Evolutionary conservation across 2,113 vertebrate species (phyloP), one percentile per base, ranked within the genome.

Genomic region (Eclectus roratus): DNA sequence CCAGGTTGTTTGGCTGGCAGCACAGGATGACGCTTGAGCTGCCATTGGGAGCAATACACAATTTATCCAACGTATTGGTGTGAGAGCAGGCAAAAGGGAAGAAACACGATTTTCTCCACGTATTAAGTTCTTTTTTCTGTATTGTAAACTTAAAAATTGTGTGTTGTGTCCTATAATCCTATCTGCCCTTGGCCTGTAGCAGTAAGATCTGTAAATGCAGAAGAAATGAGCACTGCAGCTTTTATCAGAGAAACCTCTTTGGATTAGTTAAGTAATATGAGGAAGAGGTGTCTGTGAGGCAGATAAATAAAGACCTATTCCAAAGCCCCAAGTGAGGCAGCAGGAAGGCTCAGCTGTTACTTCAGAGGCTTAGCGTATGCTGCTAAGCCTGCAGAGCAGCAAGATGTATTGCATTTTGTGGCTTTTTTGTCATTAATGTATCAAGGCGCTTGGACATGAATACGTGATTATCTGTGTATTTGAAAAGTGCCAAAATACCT

Each of bases 11-110:
- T 18, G 47, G 2, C 23, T 66, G 78, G 35, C 43, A 50, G 6
- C 3, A 2, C n/a, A 14, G 8, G 28, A 11, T 27, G 13, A 31
- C 0, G 0, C 14, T 5, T 31, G 20, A 19, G 29, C n/a, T 73
- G 20, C 20, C 5, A 2, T 6, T 49, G 35, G 25, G 47, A 74
- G 14, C 23, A 7, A 10, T 12, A 15, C 17, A 17, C 10, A 8
- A 7, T 31, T 44, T 50, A 44, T 37, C 17, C 23, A 13, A 5
- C 7, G 4, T 12, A 8, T 9, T 50, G 9, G 8, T 46, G 66
- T 25, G 65, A 63, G 27, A 56, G 31, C 9, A 13, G 35, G 35
- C 17, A 56, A 47, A 52, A 56, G 33, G 13, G 19, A 29, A 56
- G 27, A 6, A 46, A 33, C 10, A 2, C 9, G 1, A 12, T 37